Evolutionary conservation across 1,140 invertebrate species (phyloP), one percentile per base, ranked within the genome.

Genomic region (Gryon sp.): DNA sequence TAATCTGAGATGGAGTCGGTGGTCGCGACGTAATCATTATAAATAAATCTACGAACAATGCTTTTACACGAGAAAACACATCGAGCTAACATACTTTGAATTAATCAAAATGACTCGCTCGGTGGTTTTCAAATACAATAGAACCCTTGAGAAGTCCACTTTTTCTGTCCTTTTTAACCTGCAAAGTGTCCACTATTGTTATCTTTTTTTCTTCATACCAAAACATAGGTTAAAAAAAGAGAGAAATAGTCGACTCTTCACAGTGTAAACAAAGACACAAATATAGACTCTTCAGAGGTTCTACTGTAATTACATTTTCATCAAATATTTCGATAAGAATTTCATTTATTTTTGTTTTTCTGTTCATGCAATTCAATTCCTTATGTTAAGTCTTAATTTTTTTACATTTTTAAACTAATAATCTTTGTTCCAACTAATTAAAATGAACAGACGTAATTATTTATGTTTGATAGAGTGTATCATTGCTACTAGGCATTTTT

Each of bases 1-100:
- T 77, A 79, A 80, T 79, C 74, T 78, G 43, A 40, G 32, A 80
- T 82, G 75, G 74, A 7, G 20, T 14, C 12, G 19, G 41, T 11
- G 53, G 52, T 46, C 16, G 24, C 20, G 15, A 36, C 68, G 76
- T 66, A 78, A 82, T 80, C 60, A 46, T 76, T 80, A 82, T 80
- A 77, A 82, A 82, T 82, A 82, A 73, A 80, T 57, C 46, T 7
- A 34, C 24, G 50, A 50, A 63, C 62, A 69, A 76, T 62, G 45
- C 26, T 79, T 81, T 78, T 68, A 32, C 73, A 36, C 36, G 15
- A 38, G n/a, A 45, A 78, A 62, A 48, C 3, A 20, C n/a, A 8
- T 2, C 16, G 36, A 4, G 15, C 16, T 9, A 18, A n/a, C n/a
- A 5, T 7, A 18, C 16, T 4, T 40, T 19, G 1, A 40, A 40